These are phyloP conservation scores for Parelbella ahira DNA, from an alignment of 2,888 invertebrate species.

Conservation along the genomic window DNA sequence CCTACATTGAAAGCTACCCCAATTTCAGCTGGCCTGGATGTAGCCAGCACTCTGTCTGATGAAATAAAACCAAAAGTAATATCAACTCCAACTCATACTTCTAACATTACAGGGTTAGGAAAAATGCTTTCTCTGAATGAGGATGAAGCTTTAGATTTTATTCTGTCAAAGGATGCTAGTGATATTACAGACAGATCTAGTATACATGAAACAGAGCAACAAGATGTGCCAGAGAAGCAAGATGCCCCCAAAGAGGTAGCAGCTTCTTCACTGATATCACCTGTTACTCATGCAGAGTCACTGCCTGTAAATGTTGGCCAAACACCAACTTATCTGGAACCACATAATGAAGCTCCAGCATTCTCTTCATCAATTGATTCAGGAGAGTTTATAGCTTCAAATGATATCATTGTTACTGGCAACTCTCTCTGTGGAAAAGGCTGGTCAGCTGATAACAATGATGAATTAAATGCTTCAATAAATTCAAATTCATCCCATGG, in stretches of 20 bases:
- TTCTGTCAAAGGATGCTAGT: slow-evolving; percentile 77
- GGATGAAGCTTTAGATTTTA: slow-evolving; percentile 86
- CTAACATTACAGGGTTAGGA: slow-evolving; percentile 64
- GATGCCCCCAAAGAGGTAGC: slow-evolving; percentile 31
- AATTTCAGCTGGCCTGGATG: slow-evolving; percentile 88
- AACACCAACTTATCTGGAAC: slow-evolving; percentile 55
- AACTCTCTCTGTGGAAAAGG: slow-evolving; percentile 84
- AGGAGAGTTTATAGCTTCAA: slow-evolving; percentile 53
- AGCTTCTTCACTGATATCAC: slow-evolving; percentile 28
- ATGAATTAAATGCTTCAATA: slow-evolving; percentile 72
- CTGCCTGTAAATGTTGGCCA: slow-evolving; percentile 43
- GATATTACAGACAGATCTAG: slow-evolving; percentile 38
- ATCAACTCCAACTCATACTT: slow-evolving; percentile 54
- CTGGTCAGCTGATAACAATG: slow-evolving; percentile 83
- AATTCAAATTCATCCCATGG: slow-evolving; percentile 77
- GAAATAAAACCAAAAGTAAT: slow-evolving; percentile 63
- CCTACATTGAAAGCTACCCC: slow-evolving; percentile 89
- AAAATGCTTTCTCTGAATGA: slow-evolving; percentile 80
- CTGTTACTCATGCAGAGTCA: slow-evolving; percentile 27
- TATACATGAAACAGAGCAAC: slow-evolving; percentile 22
- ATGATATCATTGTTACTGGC: slow-evolving; percentile 70
- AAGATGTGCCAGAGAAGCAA: slow-evolving; percentile 14
- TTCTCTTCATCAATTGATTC: slow-evolving; percentile 56
- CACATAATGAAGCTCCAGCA: slow-evolving; percentile 39
- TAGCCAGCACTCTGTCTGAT: slow-evolving; percentile 83